These are phyloP conservation scores for Drosophila anomalata DNA, from an alignment of 2,888 invertebrate genomes.

Conservation along the genomic window DNA sequence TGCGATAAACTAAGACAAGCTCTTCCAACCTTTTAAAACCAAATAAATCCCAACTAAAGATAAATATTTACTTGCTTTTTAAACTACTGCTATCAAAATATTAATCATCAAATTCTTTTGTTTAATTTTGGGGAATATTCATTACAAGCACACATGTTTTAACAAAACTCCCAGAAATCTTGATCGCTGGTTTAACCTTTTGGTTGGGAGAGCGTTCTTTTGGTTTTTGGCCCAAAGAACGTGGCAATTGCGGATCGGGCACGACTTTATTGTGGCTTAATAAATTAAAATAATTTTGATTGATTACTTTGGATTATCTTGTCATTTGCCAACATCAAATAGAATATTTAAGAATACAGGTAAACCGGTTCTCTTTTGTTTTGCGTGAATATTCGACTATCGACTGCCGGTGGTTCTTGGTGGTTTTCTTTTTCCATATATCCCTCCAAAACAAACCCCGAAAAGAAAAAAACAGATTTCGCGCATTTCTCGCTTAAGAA, in stretches of 20 bases:
- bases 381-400: slow-evolving; percentile 58
- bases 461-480: slow-evolving; percentile 44
- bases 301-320: slow-evolving; percentile 83
- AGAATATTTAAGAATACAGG: slow-evolving; percentile 80
- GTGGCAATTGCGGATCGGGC: slow-evolving; percentile 72
- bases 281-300: slow-evolving; percentile 82
- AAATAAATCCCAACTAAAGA: neutral
- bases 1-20: neutral
- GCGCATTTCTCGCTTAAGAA: slow-evolving; percentile 66
- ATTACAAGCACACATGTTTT: slow-evolving; percentile 10
- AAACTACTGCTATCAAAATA: slow-evolving; percentile 10
- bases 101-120: slow-evolving; percentile 13
- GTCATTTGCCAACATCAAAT: slow-evolving; percentile 83
- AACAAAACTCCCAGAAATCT: slow-evolving; percentile 16
- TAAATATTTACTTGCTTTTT: neutral
- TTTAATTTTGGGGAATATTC: slow-evolving; percentile 11
- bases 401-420: slow-evolving; percentile 42
- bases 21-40: neutral
- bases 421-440: slow-evolving; percentile 36
- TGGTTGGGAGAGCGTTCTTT: slow-evolving; percentile 21
- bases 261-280: slow-evolving; percentile 79
- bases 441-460: slow-evolving; percentile 12
- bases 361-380: slow-evolving; percentile 78
- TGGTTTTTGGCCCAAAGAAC: slow-evolving; percentile 43
- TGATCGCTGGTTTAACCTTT: slow-evolving; percentile 25